Evolutionary conservation across 2,797 vertebrate species (phyloP).

Genomic region (Tokudaia muenninki): DNA sequence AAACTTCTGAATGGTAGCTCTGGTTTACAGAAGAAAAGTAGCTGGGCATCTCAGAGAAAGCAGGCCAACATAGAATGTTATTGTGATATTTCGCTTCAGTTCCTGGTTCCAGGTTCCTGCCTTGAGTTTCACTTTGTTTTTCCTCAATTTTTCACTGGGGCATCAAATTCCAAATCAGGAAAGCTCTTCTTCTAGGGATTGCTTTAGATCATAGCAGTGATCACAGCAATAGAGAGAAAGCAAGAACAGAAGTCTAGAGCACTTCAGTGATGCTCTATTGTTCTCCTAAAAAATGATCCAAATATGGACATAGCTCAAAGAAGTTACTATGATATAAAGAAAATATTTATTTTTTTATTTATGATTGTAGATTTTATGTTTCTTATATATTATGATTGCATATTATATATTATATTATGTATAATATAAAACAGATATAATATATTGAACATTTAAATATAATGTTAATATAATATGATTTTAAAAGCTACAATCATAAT

Average conservation of each 20-base stretch:
- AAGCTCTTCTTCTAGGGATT: not conserved
- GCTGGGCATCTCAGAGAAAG: not conserved
- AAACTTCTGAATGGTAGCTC: not conserved
- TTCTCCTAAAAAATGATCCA: not conserved
- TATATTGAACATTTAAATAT: too few relatives aligned
- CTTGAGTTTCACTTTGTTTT: not conserved
- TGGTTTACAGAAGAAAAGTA: not conserved
- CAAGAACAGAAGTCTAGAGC: not conserved
- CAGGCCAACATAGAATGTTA: not conserved
- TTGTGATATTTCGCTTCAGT: too few relatives aligned
- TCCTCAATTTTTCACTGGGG: not conserved
- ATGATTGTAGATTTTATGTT: not conserved
- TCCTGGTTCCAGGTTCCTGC: too few relatives aligned
- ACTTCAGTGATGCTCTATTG: not conserved
- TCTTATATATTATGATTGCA: not conserved
- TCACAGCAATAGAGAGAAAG: not conserved
- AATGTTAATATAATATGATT: too few relatives aligned
- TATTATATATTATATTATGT: too few relatives aligned
- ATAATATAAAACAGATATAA: too few relatives aligned
- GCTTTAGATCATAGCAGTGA: not conserved
- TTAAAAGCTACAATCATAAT: too few relatives aligned
- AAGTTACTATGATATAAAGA: not conserved
- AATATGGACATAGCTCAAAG: not conserved
- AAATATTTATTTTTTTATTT: not conserved
- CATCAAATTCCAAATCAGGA: not conserved